Evolutionary conservation across 1,140 invertebrate genomes (phyloP), one percentile per base, ranked within the genome.

Genomic region (Thaumatotibia leucotreta): DNA sequence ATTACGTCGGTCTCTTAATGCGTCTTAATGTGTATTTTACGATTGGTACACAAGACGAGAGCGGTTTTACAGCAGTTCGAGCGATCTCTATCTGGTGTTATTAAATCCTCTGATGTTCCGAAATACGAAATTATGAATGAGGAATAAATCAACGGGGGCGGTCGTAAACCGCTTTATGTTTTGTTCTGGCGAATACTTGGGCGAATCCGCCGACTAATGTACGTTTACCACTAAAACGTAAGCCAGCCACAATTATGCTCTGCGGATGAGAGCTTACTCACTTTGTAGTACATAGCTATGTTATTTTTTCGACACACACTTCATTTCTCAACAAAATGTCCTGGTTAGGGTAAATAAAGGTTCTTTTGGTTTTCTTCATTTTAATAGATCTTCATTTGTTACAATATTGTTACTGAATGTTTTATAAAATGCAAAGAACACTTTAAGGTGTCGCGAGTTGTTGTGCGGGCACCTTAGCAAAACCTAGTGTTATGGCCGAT

Each of bases 11-110:
- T 71, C 71, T 82, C 75, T 84, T 90, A 89, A 90, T 89, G 88
- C 86, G 75, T 77, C 86, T 89, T 90, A 90, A 89, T 89, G 88
- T 82, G 80, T 83, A 88, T 89, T 90, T 90, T 90, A 90, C 83
- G 88, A 86, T 83, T 79, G 83, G 88, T 89, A 84, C 84, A 86
- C 83, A 86, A 88, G 80, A 84, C 70, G 80, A 77, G 72, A 75
- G 76, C 85, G 83, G 83, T 88, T 87, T 82, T 80, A 83, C 85
- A 81, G 79, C 75, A 73, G 74, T 78, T 84, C 82, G 81, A 88
- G 84, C 83, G 86, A 86, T 84, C 78, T 70, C 88, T 88, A 84
- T 87, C 81, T 77, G 71, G 73, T 75, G 85, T 86, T 89, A 87
- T 88, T 84, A 88, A 88, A 86, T 81, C 79, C 77, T 82, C 79